Percentiles rank a stretch among this genome's conserved stretches.
These are phyloP conservation scores for Galago senegalensis DNA, from an alignment of 2,797 vertebrate genomes.

Conservation along the genomic window DNA sequence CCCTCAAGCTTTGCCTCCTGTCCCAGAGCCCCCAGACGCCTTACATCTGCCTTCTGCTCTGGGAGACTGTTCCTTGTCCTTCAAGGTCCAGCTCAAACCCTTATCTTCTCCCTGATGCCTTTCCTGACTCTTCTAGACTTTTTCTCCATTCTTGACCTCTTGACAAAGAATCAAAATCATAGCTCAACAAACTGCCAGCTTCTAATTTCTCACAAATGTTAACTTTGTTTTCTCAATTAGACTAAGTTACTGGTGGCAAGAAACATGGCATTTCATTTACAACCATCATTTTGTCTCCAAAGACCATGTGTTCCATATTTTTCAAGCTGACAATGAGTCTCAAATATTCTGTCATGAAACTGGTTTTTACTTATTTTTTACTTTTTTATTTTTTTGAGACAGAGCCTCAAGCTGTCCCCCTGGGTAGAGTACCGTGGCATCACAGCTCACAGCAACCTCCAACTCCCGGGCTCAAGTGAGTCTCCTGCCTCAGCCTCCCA, in stretches of 20 bases:
- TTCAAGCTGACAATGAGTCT: neutral
- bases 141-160: slow-evolving; percentile 3
- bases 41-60: neutral
- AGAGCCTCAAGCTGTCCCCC: no score
- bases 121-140: neutral
- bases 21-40: neutral
- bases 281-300: neutral
- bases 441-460: no score
- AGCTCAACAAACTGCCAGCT: slow-evolving; percentile 13
- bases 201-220: slow-evolving; percentile 38
- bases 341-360: slow-evolving; percentile 7
- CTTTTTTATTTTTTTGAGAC: no score
- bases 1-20: neutral
- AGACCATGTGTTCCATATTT: neutral
- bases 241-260: neutral
- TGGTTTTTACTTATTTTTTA: no score
- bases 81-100: neutral
- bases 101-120: neutral
- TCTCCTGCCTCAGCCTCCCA: no score
- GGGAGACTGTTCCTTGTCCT: neutral
- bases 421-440: no score
- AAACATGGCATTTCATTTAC: neutral
- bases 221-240: slow-evolving; percentile 36
- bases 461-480: no score
- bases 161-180: slow-evolving; percentile 51